Conservation (phyloP, 2,888 invertebrate genomes). For the Lycophotia porphyrea region DNA sequence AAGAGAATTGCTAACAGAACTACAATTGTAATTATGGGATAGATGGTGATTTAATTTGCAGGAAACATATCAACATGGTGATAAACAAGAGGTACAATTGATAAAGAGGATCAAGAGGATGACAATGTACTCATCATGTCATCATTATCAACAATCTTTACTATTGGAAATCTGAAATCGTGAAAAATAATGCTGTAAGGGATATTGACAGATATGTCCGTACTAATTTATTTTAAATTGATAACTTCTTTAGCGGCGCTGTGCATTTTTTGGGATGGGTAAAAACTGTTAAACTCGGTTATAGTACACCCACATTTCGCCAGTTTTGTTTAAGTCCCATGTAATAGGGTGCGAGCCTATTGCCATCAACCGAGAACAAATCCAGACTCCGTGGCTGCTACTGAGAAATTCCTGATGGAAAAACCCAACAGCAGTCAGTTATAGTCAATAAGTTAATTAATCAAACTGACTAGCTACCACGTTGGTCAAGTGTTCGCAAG, state of each 20-base stretch:
- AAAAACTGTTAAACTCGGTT: too few species aligned
- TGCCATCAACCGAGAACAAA: too few species aligned
- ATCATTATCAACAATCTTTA: not conserved
- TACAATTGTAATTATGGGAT: slow-evolving; percentile 26
- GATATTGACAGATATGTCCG: not conserved
- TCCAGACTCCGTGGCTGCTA: too few species aligned
- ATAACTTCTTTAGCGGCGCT: too few species aligned
- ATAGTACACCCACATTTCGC: too few species aligned
- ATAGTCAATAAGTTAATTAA: not conserved
- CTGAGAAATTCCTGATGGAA: too few species aligned
- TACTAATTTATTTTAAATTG: too few species aligned
- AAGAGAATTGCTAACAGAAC: slow-evolving; percentile 25
- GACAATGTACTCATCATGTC: too few species aligned
- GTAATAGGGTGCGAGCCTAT: too few species aligned
- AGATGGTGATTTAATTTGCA: not conserved
- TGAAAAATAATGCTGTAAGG: not conserved
- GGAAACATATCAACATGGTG: not conserved
- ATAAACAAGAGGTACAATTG: not conserved
- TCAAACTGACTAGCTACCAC: not conserved
- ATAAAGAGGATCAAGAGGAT: not conserved
- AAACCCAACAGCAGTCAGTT: too few species aligned
- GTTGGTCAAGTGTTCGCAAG: not conserved
- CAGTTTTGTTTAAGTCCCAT: too few species aligned
- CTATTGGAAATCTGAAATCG: not conserved
- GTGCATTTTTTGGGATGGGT: too few species aligned